phyloP scores from a whole-genome alignment of 2,888 invertebrate species.

The Enoplolaimus lenunculus region DNA sequence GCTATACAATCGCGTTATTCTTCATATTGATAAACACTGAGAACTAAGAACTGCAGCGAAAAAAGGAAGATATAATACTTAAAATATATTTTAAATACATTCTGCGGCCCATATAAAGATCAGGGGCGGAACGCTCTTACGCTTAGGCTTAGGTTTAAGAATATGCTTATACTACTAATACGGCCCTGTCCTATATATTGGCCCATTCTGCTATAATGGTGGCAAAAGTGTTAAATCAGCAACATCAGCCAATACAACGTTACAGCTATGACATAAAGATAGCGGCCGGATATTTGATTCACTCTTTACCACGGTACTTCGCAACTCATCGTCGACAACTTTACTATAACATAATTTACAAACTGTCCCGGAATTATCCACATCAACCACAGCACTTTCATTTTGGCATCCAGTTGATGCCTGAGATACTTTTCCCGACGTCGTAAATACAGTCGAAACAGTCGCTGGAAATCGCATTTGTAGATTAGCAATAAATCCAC shows the following conservation, averaged over 20 bases:
- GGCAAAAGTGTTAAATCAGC: not conserved
- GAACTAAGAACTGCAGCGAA: too few relatives aligned
- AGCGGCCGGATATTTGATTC: not conserved
- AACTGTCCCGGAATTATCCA: not conserved
- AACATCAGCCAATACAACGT: not conserved
- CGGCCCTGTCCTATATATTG: too few relatives aligned
- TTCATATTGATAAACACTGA: too few relatives aligned
- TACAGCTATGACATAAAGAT: not conserved
- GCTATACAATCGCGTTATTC: too few relatives aligned
- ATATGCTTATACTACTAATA: too few relatives aligned
- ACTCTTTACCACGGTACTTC: not conserved
- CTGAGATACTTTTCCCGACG: slow-evolving; percentile 8
- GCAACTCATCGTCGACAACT: not conserved
- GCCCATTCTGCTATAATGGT: not conserved
- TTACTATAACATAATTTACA: not conserved
- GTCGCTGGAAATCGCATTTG: slow-evolving; percentile 23
- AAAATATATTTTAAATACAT: too few relatives aligned
- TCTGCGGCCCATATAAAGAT: too few relatives aligned
- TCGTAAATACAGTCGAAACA: slow-evolving; percentile 13
- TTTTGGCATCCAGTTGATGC: too few relatives aligned
- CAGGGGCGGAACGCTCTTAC: too few relatives aligned
- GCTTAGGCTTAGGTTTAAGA: too few relatives aligned
- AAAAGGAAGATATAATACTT: too few relatives aligned
- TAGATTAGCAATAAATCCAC: slow-evolving; percentile 24
- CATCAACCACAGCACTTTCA: too few relatives aligned